Percentiles rank a stretch among this genome's conserved stretches.
These are phyloP conservation scores for Salarias fasciatus DNA, from an alignment of 2,797 vertebrate genomes.

Conservation along the genomic window DNA sequence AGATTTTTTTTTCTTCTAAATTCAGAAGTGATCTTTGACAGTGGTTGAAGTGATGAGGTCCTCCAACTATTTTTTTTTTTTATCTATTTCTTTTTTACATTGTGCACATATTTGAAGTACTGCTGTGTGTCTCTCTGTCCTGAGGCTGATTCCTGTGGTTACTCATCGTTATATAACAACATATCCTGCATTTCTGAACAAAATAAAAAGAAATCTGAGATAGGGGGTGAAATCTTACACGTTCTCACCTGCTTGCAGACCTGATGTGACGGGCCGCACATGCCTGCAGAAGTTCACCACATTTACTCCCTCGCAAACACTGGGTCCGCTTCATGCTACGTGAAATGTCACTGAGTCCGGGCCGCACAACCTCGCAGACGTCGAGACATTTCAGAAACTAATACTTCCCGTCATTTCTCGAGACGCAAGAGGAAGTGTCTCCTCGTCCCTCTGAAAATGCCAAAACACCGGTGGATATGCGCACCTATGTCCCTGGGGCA, in stretches of 20 bases:
- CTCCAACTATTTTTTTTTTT: no score
- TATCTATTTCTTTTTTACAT: no score
- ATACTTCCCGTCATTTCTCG: slow-evolving; percentile 22
- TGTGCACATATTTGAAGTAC: slow-evolving; percentile 7
- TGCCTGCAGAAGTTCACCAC: slow-evolving; percentile 14
- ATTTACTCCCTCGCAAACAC: slow-evolving; percentile 25
- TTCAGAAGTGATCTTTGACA: no score
- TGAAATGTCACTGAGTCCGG: slow-evolving; percentile 45
- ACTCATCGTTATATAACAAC: no score
- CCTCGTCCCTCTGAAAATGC: slow-evolving; percentile 47
- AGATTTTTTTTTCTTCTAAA: no score
- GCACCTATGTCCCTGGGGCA: background rate
- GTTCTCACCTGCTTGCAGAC: background rate
- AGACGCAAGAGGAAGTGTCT: slow-evolving; percentile 22
- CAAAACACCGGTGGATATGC: slow-evolving; percentile 21
- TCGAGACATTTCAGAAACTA: slow-evolving; percentile 31
- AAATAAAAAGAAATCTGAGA: background rate
- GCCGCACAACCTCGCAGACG: slow-evolving; percentile 28
- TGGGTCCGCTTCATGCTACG: slow-evolving; percentile 11
- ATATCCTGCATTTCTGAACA: background rate
- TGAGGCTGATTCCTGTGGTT: slow-evolving; percentile 4
- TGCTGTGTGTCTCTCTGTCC: slow-evolving; percentile 19
- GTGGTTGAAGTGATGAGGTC: no score
- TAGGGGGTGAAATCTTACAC: background rate
- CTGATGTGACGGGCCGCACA: slow-evolving; percentile 1